phyloP scores from a whole-genome alignment of 2,888 invertebrate species.

The Epistrophe eligans region DNA sequence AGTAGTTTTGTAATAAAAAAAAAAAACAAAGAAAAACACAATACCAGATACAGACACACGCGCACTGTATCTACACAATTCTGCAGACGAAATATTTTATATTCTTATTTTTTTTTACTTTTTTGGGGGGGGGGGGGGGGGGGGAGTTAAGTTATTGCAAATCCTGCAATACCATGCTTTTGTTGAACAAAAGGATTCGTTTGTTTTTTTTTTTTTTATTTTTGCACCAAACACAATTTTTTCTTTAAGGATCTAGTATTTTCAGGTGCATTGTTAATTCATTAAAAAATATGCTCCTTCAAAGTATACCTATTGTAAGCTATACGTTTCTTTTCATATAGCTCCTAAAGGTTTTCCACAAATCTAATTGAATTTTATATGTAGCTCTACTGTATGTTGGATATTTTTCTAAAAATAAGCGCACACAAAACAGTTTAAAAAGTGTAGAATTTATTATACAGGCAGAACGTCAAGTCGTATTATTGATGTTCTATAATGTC shows the following conservation, averaged over 20 bases:
- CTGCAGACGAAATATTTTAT: background rate
- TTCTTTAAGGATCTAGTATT: background rate
- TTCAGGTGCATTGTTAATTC: background rate
- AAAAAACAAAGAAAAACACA: conserved; percentile 2
- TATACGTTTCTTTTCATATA: background rate
- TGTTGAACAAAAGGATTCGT: background rate
- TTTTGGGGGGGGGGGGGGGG: no score
- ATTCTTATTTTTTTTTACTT: background rate
- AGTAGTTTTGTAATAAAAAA: background rate
- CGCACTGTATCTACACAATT: background rate
- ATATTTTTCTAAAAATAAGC: background rate
- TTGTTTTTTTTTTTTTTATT: background rate
- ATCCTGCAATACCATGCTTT: background rate
- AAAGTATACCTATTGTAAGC: background rate
- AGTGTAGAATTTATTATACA: background rate
- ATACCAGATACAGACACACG: conserved; percentile 21
- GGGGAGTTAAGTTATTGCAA: background rate
- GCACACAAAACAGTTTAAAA: background rate
- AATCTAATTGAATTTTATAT: background rate
- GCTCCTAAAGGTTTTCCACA: background rate
- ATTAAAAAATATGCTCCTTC: background rate
- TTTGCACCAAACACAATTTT: background rate
- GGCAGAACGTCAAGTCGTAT: background rate
- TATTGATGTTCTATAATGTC: background rate
- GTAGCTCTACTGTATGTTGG: background rate